Conservation (phyloP, 2,113 vertebrate genomes). For the Barnardius zonarius region DNA sequence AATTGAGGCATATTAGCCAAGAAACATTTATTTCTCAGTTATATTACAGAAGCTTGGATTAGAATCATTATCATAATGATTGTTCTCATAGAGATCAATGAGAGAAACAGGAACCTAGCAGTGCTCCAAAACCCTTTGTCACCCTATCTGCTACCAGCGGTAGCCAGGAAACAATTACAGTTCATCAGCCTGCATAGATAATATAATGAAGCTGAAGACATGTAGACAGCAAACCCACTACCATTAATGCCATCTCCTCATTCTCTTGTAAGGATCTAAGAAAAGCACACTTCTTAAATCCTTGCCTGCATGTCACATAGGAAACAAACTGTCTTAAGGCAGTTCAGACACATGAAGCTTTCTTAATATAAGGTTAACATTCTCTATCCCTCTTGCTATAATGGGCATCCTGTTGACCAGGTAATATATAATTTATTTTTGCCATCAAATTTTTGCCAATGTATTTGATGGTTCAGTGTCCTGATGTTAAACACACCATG, state of each 20-base stretch:
- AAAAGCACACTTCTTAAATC: not conserved
- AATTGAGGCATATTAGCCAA: conserved; percentile 58
- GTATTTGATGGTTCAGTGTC: not conserved
- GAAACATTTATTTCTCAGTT: conserved; percentile 57
- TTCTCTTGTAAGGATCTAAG: not conserved
- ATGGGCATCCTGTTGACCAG: not conserved
- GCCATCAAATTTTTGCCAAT: not conserved
- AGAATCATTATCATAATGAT: conserved; percentile 62
- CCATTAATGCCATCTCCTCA: not conserved
- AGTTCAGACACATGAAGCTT: not conserved
- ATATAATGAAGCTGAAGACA: not conserved
- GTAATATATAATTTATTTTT: not conserved
- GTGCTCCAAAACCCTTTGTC: conserved; percentile 48
- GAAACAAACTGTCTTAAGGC: not conserved
- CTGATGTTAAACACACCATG: not conserved
- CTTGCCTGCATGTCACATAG: not conserved
- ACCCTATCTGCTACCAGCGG: not conserved
- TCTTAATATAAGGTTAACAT: not conserved
- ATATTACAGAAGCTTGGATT: conserved; percentile 49
- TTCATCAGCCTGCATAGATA: not conserved
- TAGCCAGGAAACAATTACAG: conserved; percentile 48
- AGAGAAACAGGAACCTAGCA: conserved; percentile 50
- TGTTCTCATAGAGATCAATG: conserved; percentile 60
- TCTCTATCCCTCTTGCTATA: not conserved
- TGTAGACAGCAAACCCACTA: not conserved